phyloP scores from a whole-genome alignment of 2,797 vertebrate species.

The Phaenicophaeus curvirostris region DNA sequence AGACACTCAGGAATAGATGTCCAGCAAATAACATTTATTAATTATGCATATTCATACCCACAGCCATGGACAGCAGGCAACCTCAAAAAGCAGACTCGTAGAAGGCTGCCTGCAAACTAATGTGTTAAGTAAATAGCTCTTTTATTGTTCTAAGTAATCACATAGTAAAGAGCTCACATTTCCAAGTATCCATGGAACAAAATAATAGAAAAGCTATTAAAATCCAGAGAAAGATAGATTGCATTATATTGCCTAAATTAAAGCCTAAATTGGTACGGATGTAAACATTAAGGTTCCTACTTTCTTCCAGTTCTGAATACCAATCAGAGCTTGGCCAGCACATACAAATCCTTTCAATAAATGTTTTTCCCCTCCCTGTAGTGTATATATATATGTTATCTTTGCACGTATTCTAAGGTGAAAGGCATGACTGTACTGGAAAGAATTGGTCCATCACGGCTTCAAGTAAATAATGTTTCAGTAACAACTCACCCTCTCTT shows the following conservation, averaged over 20 bases:
- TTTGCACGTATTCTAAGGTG: not conserved
- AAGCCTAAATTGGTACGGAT: not conserved
- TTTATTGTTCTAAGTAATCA: conserved; percentile 14
- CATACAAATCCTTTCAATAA: not conserved
- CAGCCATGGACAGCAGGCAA: not conserved
- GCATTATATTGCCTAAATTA: conserved; percentile 17
- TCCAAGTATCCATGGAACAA: conserved; percentile 11
- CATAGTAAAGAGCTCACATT: conserved; percentile 22
- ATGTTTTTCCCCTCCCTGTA: fast-evolving
- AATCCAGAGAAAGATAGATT: conserved; percentile 8
- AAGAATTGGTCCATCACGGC: not conserved
- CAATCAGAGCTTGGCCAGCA: not conserved
- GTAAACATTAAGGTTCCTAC: not conserved
- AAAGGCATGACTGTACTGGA: not conserved
- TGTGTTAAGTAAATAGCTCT: conserved; percentile 24
- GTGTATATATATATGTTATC: too few species aligned
- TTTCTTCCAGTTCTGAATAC: not conserved
- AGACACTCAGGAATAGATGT: not conserved
- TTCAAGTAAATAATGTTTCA: not conserved
- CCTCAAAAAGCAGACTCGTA: not conserved
- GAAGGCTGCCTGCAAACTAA: not conserved
- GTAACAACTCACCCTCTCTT: not conserved
- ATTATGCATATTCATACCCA: conserved; percentile 35
- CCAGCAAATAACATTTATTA: conserved; percentile 33
- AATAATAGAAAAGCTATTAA: conserved; percentile 41